phyloP scores from a whole-genome alignment of 2,113 vertebrate genomes.

The Nibea albiflora region DNA sequence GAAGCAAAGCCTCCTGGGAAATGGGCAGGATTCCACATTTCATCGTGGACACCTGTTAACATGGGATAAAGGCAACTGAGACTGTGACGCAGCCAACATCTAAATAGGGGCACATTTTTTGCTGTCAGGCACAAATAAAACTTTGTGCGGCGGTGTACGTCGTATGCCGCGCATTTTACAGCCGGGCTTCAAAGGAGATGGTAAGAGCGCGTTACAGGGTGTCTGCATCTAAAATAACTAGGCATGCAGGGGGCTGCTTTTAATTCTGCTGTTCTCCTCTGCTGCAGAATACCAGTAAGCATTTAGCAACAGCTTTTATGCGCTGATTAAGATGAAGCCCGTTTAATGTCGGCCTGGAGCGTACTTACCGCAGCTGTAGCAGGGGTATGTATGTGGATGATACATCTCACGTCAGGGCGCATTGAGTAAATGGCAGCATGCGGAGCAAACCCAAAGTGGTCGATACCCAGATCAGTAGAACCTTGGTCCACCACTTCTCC shows the following conservation, averaged over 20 bases:
- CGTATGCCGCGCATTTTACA: conserved; percentile 53
- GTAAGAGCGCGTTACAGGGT: conserved; percentile 32
- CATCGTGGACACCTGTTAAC: conserved; percentile 95
- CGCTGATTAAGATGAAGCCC: conserved; percentile 24
- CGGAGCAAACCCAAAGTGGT: conserved; percentile 90
- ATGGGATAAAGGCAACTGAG: conserved; percentile 62
- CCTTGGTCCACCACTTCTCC: conserved; percentile 96
- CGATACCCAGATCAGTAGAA: conserved; percentile 88
- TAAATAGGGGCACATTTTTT: conserved; percentile 53
- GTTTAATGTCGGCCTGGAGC: conserved; percentile 25
- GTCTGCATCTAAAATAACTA: conserved; percentile 51
- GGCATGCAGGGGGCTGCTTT: conserved; percentile 44
- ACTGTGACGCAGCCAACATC: conserved; percentile 41
- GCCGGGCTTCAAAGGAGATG: conserved; percentile 50
- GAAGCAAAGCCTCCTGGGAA: conserved; percentile 95
- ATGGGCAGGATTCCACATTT: conserved; percentile 97
- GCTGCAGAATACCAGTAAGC: conserved; percentile 29
- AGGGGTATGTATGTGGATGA: conserved; percentile 92
- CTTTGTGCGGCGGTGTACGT: conserved; percentile 10
- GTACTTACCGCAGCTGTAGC: conserved; percentile 93
- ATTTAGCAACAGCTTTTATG: conserved; percentile 45
- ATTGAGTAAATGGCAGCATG: conserved; percentile 95
- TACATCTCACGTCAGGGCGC: conserved; percentile 93
- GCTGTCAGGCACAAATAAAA: conserved; percentile 61
- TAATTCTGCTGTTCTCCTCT: conserved; percentile 29